Conservation (phyloP, 2,888 invertebrate species). For the Hyles lineata region DNA sequence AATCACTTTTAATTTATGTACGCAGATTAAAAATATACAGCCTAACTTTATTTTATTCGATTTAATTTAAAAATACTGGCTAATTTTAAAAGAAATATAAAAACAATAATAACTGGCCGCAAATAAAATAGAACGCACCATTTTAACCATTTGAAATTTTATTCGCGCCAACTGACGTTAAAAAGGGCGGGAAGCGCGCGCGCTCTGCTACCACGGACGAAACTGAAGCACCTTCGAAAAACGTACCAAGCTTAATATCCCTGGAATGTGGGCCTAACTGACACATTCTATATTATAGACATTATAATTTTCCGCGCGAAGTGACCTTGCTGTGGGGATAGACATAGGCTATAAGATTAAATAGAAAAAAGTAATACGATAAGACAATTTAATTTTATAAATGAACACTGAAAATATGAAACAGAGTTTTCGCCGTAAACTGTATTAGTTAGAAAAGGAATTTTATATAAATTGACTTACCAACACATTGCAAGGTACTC, state of each 20-base stretch:
- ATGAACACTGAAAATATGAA: too few species aligned
- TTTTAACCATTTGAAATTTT: slow-evolving; percentile 53
- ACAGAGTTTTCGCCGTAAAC: too few species aligned
- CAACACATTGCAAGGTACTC: too few species aligned
- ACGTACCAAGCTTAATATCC: slow-evolving; percentile 67
- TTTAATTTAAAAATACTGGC: slow-evolving; percentile 8
- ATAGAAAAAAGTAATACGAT: neutral
- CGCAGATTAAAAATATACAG: neutral
- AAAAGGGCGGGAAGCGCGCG: slow-evolving; percentile 60
- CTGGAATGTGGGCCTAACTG: slow-evolving; percentile 40
- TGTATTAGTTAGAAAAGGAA: too few species aligned
- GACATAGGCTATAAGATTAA: neutral
- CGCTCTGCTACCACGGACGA: slow-evolving; percentile 55
- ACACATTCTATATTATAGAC: slow-evolving; percentile 26
- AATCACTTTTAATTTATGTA: slow-evolving; percentile 8
- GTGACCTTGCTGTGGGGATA: slow-evolving; percentile 36
- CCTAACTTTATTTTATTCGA: neutral
- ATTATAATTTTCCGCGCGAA: slow-evolving; percentile 9
- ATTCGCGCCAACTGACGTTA: slow-evolving; percentile 41
- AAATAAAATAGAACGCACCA: slow-evolving; percentile 60
- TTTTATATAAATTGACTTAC: too few species aligned
- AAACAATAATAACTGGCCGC: slow-evolving; percentile 29
- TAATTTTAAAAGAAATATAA: slow-evolving; percentile 32
- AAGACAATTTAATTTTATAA: too few species aligned
- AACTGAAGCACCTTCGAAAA: slow-evolving; percentile 60